Percentiles rank a stretch among this genome's conserved stretches.
phyloP scores from a whole-genome alignment of 1,140 invertebrate genomes.

The Daktulosphaira vitifoliae region DNA sequence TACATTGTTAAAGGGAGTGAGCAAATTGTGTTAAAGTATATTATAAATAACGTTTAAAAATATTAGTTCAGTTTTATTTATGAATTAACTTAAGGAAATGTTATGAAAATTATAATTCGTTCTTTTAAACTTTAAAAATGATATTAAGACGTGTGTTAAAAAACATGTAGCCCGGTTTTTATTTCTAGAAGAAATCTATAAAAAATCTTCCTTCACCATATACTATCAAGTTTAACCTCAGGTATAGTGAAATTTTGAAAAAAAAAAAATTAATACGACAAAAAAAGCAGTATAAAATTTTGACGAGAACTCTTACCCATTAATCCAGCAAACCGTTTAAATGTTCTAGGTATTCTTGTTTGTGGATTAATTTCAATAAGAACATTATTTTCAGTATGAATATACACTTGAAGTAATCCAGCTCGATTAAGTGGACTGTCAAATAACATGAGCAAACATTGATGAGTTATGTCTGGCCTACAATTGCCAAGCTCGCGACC shows the following conservation, averaged over 20 bases:
- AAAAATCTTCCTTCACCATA: too few species aligned
- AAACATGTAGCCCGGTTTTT: too few species aligned
- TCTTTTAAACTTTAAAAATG: too few species aligned
- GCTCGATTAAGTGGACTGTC: constrained; percentile 92
- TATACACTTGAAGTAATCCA: constrained; percentile 82
- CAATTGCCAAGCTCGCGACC: constrained; percentile 73
- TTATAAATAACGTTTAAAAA: too few species aligned
- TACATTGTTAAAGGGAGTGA: too few species aligned
- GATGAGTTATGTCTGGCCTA: constrained; percentile 90
- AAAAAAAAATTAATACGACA: constrained; percentile 22
- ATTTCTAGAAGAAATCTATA: too few species aligned
- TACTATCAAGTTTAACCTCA: too few species aligned
- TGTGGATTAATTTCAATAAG: constrained; percentile 98
- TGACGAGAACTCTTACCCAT: constrained; percentile 71
- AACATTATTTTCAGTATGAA: constrained; percentile 94
- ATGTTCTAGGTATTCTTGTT: constrained; percentile 95
- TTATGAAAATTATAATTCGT: too few species aligned
- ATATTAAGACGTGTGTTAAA: too few species aligned
- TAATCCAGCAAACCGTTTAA: constrained; percentile 94
- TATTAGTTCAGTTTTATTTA: too few species aligned
- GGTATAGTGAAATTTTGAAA: not conserved
- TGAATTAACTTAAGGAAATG: too few species aligned
- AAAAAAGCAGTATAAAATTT: not conserved
- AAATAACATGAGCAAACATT: constrained; percentile 90
- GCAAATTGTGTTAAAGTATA: too few species aligned